Evolutionary conservation across 2,888 invertebrate species (phyloP).

Genomic region (Bunonema sp.): DNA sequence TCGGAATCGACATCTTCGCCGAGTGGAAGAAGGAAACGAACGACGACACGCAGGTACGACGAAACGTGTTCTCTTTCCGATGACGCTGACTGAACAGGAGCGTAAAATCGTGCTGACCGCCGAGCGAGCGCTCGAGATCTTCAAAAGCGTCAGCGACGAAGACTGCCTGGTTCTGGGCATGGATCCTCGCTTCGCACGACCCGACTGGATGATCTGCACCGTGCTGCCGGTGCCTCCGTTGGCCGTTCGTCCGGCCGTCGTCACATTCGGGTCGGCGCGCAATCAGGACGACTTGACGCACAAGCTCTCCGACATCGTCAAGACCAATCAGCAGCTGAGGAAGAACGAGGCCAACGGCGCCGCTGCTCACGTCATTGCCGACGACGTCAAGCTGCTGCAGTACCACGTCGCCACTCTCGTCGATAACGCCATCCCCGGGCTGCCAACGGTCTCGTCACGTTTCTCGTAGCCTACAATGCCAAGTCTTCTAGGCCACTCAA

Average conservation of each 20-base stretch:
- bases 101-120: slow-evolving; percentile 81
- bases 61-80: not conserved
- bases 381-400: slow-evolving; percentile 91
- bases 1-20: slow-evolving; percentile 78
- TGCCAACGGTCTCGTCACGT: slow-evolving; percentile 54
- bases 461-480: too few relatives aligned
- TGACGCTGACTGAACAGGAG: slow-evolving; percentile 51
- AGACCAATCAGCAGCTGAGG: slow-evolving; percentile 83
- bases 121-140: slow-evolving; percentile 87
- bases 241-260: slow-evolving; percentile 86
- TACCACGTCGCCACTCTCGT: slow-evolving; percentile 94
- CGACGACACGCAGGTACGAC: slow-evolving; percentile 70
- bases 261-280: slow-evolving; percentile 95
- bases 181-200: slow-evolving; percentile 74
- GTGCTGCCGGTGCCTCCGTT: slow-evolving; percentile 91
- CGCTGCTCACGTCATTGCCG: slow-evolving; percentile 85
- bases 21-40: slow-evolving; percentile 92
- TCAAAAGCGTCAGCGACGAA: slow-evolving; percentile 81
- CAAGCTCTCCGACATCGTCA: slow-evolving; percentile 92
- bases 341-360: slow-evolving; percentile 89
- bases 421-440: slow-evolving; percentile 95
- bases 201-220: slow-evolving; percentile 98
- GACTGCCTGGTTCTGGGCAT: slow-evolving; percentile 73
- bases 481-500: slow-evolving; percentile 68
- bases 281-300: slow-evolving; percentile 96